Base-by-base conservation (phyloP, 1,140 invertebrate genomes). In the Laupala kohalensis region DNA sequence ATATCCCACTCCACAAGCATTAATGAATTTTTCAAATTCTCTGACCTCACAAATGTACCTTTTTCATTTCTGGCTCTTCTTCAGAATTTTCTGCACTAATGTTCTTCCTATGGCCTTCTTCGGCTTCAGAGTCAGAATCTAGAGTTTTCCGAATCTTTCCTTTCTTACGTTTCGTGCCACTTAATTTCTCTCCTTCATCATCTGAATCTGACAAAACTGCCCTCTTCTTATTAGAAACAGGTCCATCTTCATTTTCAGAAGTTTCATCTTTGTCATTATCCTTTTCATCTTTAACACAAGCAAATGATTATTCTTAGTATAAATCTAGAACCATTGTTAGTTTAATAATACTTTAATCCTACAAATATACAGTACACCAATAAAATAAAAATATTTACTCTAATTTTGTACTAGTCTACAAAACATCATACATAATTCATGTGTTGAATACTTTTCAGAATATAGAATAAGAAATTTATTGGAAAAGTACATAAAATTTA, bases 261-360 rank as follows among this genome's bases (percentile, higher is more conserved):
- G 81, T 81, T 4, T 75, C 75, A 64, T 82, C 83, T 72, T 80
- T 82, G 25, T 66, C 69, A 64, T 73, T 66, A 5, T 66, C 64
- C 15, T 67, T 73, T 53, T 75, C 71, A n/a, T 69, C 71, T 69
- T 72, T 66, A 9, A 28, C 67, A 63, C 72, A 25, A 15, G 67
- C 63, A 67, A 27, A 67, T 28, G 65, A 24, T 66, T 12, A 6
- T 26, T 26, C 15, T 26, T 26, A 0, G 24, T 26, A 66, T 13
- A 19, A 62, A 62, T 19, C 19, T 62, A 9, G 19, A 12, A 12
- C 9, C 9, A 9, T 62, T 62, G 9, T 9, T 19, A 62, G 9
- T 62, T 12, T 12, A 9, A 62, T 19, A 12, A 12, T 62, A 9
- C 9, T 62, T 9, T 62, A 62, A 12, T 12, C 37, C 19, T 62